Evolutionary conservation across 2,888 invertebrate species (phyloP).

Genomic region (Nemotelus nigrinus): DNA sequence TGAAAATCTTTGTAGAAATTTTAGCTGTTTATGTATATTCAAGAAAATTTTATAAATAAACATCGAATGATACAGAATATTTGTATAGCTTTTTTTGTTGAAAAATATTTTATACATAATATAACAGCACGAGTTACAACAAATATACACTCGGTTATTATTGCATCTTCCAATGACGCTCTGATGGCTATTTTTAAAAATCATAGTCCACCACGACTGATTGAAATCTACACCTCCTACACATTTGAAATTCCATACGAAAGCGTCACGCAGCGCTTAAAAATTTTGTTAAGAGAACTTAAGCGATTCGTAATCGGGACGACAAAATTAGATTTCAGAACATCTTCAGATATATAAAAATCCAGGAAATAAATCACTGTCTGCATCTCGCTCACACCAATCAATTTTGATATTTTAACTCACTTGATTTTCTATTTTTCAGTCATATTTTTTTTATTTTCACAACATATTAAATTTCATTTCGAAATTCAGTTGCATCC

Average conservation of each 20-base stretch:
- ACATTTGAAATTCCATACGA: conserved; percentile 11
- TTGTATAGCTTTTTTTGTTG: too few relatives aligned
- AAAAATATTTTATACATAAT: too few relatives aligned
- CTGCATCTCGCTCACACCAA: not conserved
- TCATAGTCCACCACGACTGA: conserved; percentile 13
- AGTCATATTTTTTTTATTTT: not conserved
- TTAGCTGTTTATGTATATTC: too few relatives aligned
- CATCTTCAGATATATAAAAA: conserved; percentile 18
- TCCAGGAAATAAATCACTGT: conserved; percentile 2
- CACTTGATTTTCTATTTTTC: not conserved
- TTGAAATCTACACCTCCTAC: conserved; percentile 31
- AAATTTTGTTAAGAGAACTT: not conserved
- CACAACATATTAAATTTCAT: conserved; percentile 9
- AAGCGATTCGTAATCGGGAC: not conserved
- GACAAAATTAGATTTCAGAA: conserved; percentile 33
- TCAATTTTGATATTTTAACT: not conserved
- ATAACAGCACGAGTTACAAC: too few relatives aligned
- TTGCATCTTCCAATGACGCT: conserved; percentile 20
- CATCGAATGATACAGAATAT: too few relatives aligned
- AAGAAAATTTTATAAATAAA: too few relatives aligned
- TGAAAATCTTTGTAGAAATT: too few relatives aligned
- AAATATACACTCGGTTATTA: too few relatives aligned
- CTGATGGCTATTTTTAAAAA: conserved; percentile 28
- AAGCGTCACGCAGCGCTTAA: conserved; percentile 9
- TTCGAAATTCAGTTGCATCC: not conserved